Evolutionary conservation across 2,113 vertebrate species (phyloP).

Genomic region (Megatriorchis doriae): DNA sequence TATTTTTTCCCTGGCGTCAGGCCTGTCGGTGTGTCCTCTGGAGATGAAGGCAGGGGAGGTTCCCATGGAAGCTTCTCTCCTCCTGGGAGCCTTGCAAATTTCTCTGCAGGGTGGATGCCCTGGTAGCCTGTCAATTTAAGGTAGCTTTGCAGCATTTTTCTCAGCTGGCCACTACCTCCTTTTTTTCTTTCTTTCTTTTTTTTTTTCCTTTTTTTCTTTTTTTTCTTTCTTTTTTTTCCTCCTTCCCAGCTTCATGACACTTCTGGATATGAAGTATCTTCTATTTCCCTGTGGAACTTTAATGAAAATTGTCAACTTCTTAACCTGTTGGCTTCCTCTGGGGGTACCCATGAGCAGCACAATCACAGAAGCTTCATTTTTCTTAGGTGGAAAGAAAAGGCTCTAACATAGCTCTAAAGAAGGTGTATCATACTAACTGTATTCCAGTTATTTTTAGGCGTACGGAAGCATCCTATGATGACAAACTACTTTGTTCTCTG

Average conservation of each 20-base stretch:
- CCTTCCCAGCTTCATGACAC: fast-evolving
- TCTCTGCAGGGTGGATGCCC: background rate
- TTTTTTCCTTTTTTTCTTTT: too few relatives aligned
- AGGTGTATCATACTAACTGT: fast-evolving
- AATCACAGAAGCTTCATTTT: background rate
- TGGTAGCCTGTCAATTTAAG: background rate
- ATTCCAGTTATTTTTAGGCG: background rate
- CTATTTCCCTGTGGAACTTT: background rate
- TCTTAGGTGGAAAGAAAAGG: background rate
- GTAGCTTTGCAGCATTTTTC: background rate
- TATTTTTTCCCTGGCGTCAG: background rate
- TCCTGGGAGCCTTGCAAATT: background rate
- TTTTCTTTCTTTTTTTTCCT: too few relatives aligned
- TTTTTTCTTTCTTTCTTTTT: too few relatives aligned
- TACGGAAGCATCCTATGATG: background rate
- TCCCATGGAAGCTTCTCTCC: background rate
- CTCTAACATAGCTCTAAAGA: background rate
- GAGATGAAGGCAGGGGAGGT: background rate
- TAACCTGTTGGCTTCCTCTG: background rate
- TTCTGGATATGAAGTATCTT: background rate
- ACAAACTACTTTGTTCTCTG: background rate
- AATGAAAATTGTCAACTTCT: background rate
- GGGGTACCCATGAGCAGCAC: background rate
- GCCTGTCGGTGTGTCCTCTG: background rate
- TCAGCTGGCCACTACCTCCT: background rate